Percentiles rank a stretch among this genome's conserved stretches.
These are phyloP conservation scores for Belgica antarctica DNA, from an alignment of 2,888 invertebrate species.

Conservation along the genomic window DNA sequence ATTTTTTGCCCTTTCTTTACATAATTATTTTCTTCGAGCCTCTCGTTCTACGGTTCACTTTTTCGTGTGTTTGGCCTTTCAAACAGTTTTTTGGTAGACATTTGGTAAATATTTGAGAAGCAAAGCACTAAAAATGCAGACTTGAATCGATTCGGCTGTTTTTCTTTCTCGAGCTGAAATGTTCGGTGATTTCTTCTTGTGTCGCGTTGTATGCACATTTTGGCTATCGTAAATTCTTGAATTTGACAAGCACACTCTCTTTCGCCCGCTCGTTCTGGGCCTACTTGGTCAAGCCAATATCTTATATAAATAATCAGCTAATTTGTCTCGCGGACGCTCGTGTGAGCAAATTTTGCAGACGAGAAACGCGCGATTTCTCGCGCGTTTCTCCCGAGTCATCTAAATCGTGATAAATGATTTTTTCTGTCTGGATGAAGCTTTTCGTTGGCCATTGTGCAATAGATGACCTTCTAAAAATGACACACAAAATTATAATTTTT, in stretches of 20 bases:
- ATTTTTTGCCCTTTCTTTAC: background rate
- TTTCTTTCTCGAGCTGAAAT: background rate
- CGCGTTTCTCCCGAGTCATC: slow-evolving; percentile 35
- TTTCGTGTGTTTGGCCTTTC: background rate
- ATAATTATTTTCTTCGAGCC: background rate
- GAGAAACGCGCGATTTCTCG: too few relatives aligned
- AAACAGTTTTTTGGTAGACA: slow-evolving; percentile 33
- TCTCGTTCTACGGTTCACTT: background rate
- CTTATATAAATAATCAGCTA: slow-evolving; percentile 41
- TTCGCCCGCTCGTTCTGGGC: slow-evolving; percentile 31
- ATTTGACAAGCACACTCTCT: slow-evolving; percentile 21
- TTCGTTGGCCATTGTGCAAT: slow-evolving; percentile 36
- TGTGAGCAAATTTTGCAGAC: background rate
- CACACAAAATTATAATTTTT: slow-evolving; percentile 43
- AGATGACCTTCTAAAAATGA: slow-evolving; percentile 44
- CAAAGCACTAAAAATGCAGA: slow-evolving; percentile 40
- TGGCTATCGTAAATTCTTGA: slow-evolving; percentile 35
- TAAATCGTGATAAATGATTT: slow-evolving; percentile 44
- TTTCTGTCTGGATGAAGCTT: slow-evolving; percentile 36
- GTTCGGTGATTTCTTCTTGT: background rate
- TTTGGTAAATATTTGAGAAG: slow-evolving; percentile 41
- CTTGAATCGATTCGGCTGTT: slow-evolving; percentile 39
- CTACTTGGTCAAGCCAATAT: slow-evolving; percentile 32
- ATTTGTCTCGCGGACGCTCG: slow-evolving; percentile 28
- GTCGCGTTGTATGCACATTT: background rate